These are phyloP conservation scores for Corynorhinus townsendii DNA, from an alignment of 2,113 vertebrate genomes.

Conservation along the genomic window DNA sequence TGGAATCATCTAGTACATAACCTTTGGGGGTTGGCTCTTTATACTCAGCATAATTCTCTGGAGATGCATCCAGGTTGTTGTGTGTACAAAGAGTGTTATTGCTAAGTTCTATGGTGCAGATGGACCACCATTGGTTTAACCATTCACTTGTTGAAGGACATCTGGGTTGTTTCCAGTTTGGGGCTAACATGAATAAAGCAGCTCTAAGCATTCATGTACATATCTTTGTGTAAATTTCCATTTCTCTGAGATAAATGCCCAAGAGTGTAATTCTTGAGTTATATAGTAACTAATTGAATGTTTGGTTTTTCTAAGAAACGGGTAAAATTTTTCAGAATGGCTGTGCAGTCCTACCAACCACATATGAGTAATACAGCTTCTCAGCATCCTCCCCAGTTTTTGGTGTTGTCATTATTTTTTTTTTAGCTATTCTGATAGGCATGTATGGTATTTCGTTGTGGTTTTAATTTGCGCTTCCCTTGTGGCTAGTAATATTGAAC, in stretches of 20 bases:
- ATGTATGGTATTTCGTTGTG: rapidly evolving
- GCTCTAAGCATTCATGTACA: background rate
- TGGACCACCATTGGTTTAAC: background rate
- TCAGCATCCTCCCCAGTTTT: background rate
- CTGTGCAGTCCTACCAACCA: background rate
- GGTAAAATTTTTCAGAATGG: no score
- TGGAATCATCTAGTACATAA: background rate
- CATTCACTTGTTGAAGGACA: background rate
- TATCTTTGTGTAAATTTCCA: background rate
- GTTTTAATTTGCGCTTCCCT: background rate
- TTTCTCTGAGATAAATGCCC: background rate
- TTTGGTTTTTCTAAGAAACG: background rate
- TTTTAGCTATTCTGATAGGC: background rate
- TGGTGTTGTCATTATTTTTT: rapidly evolving
- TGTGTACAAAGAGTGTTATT: rapidly evolving
- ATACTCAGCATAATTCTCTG: background rate
- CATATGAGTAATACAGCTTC: rapidly evolving
- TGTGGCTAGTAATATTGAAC: background rate
- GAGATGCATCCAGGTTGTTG: background rate
- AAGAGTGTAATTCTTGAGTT: background rate
- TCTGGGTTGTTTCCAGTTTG: background rate
- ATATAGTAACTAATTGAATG: background rate
- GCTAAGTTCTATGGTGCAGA: background rate
- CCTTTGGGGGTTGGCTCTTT: background rate
- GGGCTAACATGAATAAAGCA: background rate